Conservation (phyloP, 2,797 vertebrate species). For the Microctenopoma steveboyesi region DNA sequence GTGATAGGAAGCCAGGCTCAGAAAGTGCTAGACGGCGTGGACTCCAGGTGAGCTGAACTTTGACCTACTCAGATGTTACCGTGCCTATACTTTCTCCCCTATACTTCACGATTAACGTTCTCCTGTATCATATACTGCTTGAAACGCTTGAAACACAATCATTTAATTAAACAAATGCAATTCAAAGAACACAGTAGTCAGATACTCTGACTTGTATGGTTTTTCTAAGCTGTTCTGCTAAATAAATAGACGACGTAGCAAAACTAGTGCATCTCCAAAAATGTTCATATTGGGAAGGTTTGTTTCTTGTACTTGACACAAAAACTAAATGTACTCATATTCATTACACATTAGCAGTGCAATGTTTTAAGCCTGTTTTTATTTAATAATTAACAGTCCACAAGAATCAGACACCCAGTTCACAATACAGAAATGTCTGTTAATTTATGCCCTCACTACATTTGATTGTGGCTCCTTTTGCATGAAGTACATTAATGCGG, state of each 20-base stretch:
- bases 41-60: constrained; percentile 88
- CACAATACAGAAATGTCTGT: too few species aligned
- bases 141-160: not conserved
- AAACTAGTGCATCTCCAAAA: too few species aligned
- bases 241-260: not conserved
- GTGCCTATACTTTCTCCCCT: not conserved
- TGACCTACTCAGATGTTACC: constrained; percentile 26
- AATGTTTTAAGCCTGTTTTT: too few species aligned
- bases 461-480: too few species aligned
- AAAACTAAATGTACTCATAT: too few species aligned
- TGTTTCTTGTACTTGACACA: too few species aligned
- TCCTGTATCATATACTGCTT: not conserved
- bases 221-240: not conserved
- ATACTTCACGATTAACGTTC: not conserved
- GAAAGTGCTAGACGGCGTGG: constrained; percentile 92
- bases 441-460: too few species aligned
- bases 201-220: not conserved
- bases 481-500: too few species aligned
- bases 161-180: not conserved
- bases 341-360: too few species aligned
- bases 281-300: too few species aligned
- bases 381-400: too few species aligned
- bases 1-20: constrained; percentile 94
- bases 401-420: too few species aligned
- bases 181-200: not conserved